Conservation (phyloP, 2,888 invertebrate genomes). For the Rhingia rostrata region DNA sequence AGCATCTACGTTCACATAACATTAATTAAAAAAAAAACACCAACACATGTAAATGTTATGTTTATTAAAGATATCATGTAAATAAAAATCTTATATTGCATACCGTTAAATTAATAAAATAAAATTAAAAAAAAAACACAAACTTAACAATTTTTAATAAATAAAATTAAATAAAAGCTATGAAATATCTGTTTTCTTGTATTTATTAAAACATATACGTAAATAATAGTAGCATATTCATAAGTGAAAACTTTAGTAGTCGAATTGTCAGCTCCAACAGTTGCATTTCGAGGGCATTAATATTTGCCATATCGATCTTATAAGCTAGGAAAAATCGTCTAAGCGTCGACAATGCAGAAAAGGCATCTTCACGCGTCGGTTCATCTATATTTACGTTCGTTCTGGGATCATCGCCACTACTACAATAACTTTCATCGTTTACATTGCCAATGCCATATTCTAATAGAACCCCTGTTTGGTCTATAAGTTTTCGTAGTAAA, state of each 20-base stretch:
- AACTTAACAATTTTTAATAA: slow-evolving; percentile 71
- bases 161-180: slow-evolving; percentile 40
- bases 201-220: slow-evolving; percentile 67
- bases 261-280: slow-evolving; percentile 66
- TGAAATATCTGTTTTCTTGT: neutral
- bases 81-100: slow-evolving; percentile 68
- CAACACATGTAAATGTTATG: slow-evolving; percentile 60
- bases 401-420: slow-evolving; percentile 34
- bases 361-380: slow-evolving; percentile 68
- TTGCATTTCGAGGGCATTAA: slow-evolving; percentile 64
- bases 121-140: slow-evolving; percentile 52
- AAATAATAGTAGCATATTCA: slow-evolving; percentile 59
- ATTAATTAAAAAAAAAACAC: slow-evolving; percentile 77
- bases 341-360: slow-evolving; percentile 63
- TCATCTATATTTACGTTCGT: slow-evolving; percentile 49
- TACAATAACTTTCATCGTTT: slow-evolving; percentile 12
- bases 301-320: slow-evolving; percentile 58
- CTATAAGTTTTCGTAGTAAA: slow-evolving; percentile 16
- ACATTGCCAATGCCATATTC: slow-evolving; percentile 21
- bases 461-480: slow-evolving; percentile 25
- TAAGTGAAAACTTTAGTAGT: slow-evolving; percentile 64
- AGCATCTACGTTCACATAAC: neutral
- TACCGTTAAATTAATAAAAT: slow-evolving; percentile 37
- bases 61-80: slow-evolving; percentile 65
- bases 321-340: slow-evolving; percentile 64